Percentiles rank a stretch among this genome's conserved stretches.
These are phyloP conservation scores for Cheilosia soror DNA, from an alignment of 2,888 invertebrate species.

Conservation along the genomic window DNA sequence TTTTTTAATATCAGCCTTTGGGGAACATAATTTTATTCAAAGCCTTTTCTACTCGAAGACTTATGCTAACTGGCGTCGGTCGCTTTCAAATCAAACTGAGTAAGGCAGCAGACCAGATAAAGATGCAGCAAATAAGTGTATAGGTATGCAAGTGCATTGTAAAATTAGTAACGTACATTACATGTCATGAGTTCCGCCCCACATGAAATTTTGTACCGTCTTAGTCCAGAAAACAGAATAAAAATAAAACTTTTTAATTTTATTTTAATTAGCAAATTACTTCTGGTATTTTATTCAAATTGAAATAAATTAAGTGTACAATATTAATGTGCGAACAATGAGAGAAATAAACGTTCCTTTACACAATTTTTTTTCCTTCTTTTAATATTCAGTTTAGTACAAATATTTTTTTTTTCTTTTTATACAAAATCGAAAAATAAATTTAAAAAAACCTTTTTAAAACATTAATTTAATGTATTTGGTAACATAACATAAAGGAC, in stretches of 20 bases:
- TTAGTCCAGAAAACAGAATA: neutral
- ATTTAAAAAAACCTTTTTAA: neutral
- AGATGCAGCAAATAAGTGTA: no score
- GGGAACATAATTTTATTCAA: no score
- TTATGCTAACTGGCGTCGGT: no score
- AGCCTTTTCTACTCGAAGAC: no score
- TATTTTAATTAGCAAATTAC: constrained; percentile 75
- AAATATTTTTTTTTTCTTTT: constrained; percentile 44
- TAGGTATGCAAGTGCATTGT: no score
- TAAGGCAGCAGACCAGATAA: no score
- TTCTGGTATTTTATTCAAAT: constrained; percentile 74
- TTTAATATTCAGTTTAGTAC: constrained; percentile 35
- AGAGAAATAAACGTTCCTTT: constrained; percentile 71
- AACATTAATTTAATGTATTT: constrained; percentile 35
- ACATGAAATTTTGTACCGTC: no score
- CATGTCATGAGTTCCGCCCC: no score
- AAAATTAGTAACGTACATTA: no score
- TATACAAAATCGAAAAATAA: constrained; percentile 52
- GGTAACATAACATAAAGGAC: constrained; percentile 19
- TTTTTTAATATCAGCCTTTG: no score
- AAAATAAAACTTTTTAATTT: constrained; percentile 27
- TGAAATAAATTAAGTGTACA: constrained; percentile 74
- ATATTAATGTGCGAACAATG: constrained; percentile 76
- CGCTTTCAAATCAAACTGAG: no score
- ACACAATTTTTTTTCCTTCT: constrained; percentile 43